Evolutionary conservation across 2,888 invertebrate species (phyloP).

Genomic region (Axea sp.): DNA sequence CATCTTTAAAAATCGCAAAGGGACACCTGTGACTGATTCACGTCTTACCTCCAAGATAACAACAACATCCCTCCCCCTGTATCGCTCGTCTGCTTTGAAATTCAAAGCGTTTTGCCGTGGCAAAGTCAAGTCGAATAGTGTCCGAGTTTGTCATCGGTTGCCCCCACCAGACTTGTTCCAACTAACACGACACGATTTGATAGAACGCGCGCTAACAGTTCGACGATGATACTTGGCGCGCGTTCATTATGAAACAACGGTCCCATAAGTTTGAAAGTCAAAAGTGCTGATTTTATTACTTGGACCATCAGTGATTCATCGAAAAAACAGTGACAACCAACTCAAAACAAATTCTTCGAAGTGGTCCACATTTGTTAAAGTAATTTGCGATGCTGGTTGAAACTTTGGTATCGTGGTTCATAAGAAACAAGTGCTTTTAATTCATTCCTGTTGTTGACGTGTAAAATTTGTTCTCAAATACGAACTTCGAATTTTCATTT

Average conservation of each 20-base stretch:
- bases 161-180: constrained; percentile 34
- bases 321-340: too few relatives aligned
- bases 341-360: too few relatives aligned
- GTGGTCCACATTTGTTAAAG: too few relatives aligned
- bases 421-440: too few relatives aligned
- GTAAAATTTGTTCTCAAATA: too few relatives aligned
- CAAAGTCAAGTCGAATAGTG: constrained; percentile 39
- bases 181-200: constrained; percentile 42
- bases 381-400: too few relatives aligned
- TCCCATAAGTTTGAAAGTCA: constrained; percentile 36
- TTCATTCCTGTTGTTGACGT: too few relatives aligned
- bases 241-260: constrained; percentile 40
- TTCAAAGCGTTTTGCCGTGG: constrained; percentile 36
- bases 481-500: too few relatives aligned
- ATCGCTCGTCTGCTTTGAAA: constrained; percentile 18
- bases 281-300: too few relatives aligned
- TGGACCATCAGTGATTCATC: too few relatives aligned
- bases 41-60: constrained; percentile 6
- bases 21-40: constrained; percentile 44
- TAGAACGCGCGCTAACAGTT: constrained; percentile 48
- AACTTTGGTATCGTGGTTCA: too few relatives aligned
- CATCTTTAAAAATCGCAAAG: too few relatives aligned
- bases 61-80: neutral
- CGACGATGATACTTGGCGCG: constrained; percentile 52
- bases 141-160: constrained; percentile 47